phyloP scores from a whole-genome alignment of 1,140 invertebrate genomes.

The Pristionchus pacificus region DNA sequence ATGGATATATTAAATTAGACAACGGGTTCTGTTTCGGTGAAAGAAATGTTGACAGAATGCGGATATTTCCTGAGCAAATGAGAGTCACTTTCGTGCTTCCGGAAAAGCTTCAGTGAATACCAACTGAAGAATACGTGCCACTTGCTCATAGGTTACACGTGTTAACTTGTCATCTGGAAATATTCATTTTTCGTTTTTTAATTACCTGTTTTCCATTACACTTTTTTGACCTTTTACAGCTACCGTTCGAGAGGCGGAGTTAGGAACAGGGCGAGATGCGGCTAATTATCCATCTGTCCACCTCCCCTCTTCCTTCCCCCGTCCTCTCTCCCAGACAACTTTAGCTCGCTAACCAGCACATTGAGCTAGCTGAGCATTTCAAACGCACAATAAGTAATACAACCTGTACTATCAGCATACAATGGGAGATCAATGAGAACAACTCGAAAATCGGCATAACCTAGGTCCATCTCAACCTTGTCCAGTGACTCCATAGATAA shows the following conservation, averaged over 20 bases:
- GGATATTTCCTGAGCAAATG: background rate
- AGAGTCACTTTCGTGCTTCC: background rate
- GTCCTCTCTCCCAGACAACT: background rate
- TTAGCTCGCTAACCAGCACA: no score
- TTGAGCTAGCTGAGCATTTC: no score
- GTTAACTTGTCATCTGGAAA: background rate
- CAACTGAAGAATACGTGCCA: background rate
- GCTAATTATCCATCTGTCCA: background rate
- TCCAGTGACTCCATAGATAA: constrained; percentile 17
- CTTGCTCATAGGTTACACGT: background rate
- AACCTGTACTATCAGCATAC: background rate
- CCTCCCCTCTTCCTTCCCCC: background rate
- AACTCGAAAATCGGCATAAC: constrained; percentile 24
- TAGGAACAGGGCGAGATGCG: no score
- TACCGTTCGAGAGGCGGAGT: no score
- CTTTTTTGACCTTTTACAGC: no score
- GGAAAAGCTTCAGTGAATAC: background rate
- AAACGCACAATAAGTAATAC: no score
- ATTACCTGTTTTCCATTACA: no score
- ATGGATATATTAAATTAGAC: background rate
- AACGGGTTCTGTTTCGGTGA: no score
- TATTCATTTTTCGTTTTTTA: no score
- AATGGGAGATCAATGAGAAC: constrained; percentile 7
- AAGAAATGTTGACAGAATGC: no score
- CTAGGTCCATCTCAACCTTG: constrained; percentile 24